Evolutionary conservation across 2,888 invertebrate species (phyloP), one percentile per base, ranked within the genome.

Genomic region (Trachelus tabidus): DNA sequence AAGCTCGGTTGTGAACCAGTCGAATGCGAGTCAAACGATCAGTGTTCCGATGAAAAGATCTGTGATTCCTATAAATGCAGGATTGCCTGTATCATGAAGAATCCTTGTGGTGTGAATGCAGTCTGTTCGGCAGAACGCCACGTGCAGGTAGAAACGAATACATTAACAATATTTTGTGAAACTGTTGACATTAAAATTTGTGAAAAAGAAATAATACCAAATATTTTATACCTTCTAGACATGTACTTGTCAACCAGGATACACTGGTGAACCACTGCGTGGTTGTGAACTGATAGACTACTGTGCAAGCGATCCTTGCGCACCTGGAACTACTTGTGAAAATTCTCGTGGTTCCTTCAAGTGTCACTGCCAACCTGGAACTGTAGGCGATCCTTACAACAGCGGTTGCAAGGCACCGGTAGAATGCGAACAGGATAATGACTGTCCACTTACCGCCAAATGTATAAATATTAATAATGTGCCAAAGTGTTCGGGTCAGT

Each of bases 241-340:
- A 1, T 96, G 96, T 88, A 96, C 96, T 86, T 98, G 98, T 89
- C 97, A 97, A 92, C 97, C 97, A 15, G 97, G 97, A 0, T 97
- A 94, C 87, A 96, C 96, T 0, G 97, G 97, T 4, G 95, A 97
- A 90, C 95, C 97, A 3, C 92, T 93, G 12, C 92, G 92, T 37
- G 95, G 95, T 34, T 98, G 98, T 87, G 92, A 93, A 76, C 92
- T 95, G 76, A 95, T 97, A 77, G 96, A 97, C 91, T 96, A 95
- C 91, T 98, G 97, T 88, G 93, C 94, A 75, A 94, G 94, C 83
- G 94, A 94, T 71, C 97, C 97, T 11, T 97, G 97, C 89, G 97
- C 96, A 6, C 94, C 95, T 73, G 96, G 96, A 78, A 96, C 97
- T 0, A 92, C 94, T 81, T 98, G 98, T 90, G 94, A 94, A 83